Base-by-base conservation (phyloP, 2,113 vertebrate species). In the Casuarius casuarius region DNA sequence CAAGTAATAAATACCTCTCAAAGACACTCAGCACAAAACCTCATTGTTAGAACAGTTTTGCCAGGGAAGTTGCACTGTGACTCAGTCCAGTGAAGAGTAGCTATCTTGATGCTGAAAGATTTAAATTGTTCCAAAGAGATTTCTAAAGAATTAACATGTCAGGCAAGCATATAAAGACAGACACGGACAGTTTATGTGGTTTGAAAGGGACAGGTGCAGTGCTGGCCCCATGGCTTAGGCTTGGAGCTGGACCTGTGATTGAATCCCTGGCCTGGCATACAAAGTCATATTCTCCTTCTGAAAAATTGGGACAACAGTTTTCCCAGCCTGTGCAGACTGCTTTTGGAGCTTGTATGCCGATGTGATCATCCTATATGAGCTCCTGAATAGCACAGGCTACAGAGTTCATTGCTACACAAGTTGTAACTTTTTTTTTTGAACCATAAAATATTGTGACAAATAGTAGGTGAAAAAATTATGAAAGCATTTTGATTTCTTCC, bases 51-150 rank as follows among this genome's bases (percentile, higher is more conserved):
- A 97, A 92, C 76, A 92, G 16, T 35, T 93, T 95, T 97, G 87
- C 97, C 98, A 98, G 85, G 98, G 98, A 96, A 98, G 97, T 98
- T 98, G 96, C 94, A 92, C 92, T 98, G 98, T 97, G 97, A 95
- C 98, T 98, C 95, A 84, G 58, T 65, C 40, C 52, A 88, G 13
- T 74, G 92, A 95, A 66, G 81, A 95, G 83, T 79, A 93, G 54
- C 40, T 63, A 65, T 98, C 97, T 97, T 95, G 75, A 96, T 97
- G 95, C 91, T 95, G 97, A 98, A 98, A 98, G 95, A 97, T 93
- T 90, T 96, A 92, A 97, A 95, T 93, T 97, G 96, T 97, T 92
- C 95, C 54, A 88, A 73, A 78, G 76, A 86, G 42, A 56, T 89
- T 92, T 91, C 0, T 1, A 68, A 90, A 84, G 52, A 75, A 75